Evolutionary conservation across 2,888 invertebrate species (phyloP), one percentile per base, ranked within the genome.

Genomic region (Monoplex corrugatus): DNA sequence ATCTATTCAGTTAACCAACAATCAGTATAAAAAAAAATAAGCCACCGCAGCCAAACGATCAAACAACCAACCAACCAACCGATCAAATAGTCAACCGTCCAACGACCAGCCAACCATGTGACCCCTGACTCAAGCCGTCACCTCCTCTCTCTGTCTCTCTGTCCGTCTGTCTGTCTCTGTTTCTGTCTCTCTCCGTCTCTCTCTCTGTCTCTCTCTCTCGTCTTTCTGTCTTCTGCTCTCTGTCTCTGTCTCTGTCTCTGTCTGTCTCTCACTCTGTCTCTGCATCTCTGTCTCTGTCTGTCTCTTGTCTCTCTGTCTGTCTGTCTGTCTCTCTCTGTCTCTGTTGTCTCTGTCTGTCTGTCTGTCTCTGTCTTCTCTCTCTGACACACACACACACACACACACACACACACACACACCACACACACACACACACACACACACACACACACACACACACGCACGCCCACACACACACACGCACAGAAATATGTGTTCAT

Each of bases 241-340:
- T 75, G 8, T 75, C 75, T 75, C 82, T 82, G 19, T 82, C 38
- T 32, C 82, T 40, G 19, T 38, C 38, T 82, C 82, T 32, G 19
- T 82, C 82, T 82, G 19, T 82, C 82, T 32, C 82, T 82, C 82
- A 13, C 82, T 75, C 75, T 75, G 13, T 75, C 75, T 75, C 75
- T 75, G 13, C 28, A 8, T 75, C 75, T 75, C 75, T 75, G 13
- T 75, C 75, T 75, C 75, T 75, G 10, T 75, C 75, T 75, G 16
- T 50, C 50, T 50, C 8, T 50, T 75, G 16, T 50, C 50, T 50
- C 8, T 50, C 50, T 50, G 16, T 50, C 50, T 50, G 16, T 50
- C 50, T 50, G 16, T 50, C 8, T 50, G 16, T 50, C 8, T 50
- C 8, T 50, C 8, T 50, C 50, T 50, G 10, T 50, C 75, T 75